Evolutionary conservation across 2,113 vertebrate genomes (phyloP), one percentile per base, ranked within the genome.

Genomic region (Cololabis saira): DNA sequence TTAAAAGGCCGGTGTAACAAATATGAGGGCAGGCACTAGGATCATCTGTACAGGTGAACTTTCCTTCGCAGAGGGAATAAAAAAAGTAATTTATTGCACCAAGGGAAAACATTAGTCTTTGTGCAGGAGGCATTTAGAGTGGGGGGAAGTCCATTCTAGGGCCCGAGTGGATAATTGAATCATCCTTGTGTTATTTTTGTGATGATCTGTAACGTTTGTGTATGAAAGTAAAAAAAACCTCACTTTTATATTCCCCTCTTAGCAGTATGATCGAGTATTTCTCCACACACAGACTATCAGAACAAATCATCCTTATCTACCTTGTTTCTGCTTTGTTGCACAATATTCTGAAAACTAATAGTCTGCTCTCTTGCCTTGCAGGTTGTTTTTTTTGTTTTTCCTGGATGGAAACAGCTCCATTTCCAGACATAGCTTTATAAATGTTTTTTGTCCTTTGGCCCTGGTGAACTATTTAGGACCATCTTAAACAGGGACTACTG

Each of bases 131-230:
- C 61, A 45, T 61, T 49, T 52, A 48, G 41, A 67, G 45, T 43
- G 53, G 27, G 30, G 41, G 22, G 55, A 24, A 43, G 50, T 78
- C 71, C 49, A 45, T 65, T 45, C n/a, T 21, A 48, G 40, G 70
- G 43, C 44, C 56, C 18, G 57, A 55, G 5, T 53, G 73, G 71
- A 81, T 90, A 82, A 88, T 85, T 87, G 75, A 91, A 90, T 87
- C 72, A 81, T 80, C 56, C 44, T 45, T 65, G 55, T 77, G 76
- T 65, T 85, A 45, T 62, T 55, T 61, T 67, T 61, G 60, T 84
- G 12, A 47, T 33, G 44, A 80, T 42, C 33, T 61, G 69, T 67
- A 44, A n/a, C 45, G 62, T 69, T 73, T 65, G 66, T 68, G 58
- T 52, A 61, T 73, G 54, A 70, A 47, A 63, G 51, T 59, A 68